phyloP scores from a whole-genome alignment of 2,888 invertebrate genomes.

The Eupithecia insigniata region DNA sequence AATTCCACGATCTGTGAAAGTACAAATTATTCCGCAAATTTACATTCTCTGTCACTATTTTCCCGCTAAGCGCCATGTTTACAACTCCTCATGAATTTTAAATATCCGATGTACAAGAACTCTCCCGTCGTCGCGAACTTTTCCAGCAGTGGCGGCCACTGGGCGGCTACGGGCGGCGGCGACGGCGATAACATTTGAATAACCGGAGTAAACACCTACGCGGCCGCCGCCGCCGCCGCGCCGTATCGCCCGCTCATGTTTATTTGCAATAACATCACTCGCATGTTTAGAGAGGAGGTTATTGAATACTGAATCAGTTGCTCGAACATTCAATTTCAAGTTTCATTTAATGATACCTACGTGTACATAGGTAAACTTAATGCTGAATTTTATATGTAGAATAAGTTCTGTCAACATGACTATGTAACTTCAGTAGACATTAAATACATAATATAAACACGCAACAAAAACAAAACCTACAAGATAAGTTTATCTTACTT shows the following conservation, averaged over 20 bases:
- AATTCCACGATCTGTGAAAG: not conserved
- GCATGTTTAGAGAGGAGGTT: not conserved
- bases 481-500: too few species aligned
- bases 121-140: not conserved
- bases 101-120: constrained; percentile 1
- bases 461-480: too few species aligned
- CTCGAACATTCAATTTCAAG: not conserved
- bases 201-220: constrained; percentile 16
- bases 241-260: not conserved
- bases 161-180: constrained; percentile 6
- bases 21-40: not conserved
- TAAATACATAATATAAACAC: too few species aligned
- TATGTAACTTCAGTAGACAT: too few species aligned
- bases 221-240: not conserved
- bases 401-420: too few species aligned
- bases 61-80: constrained; percentile 4
- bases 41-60: not conserved
- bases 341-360: too few species aligned
- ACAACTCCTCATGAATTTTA: constrained; percentile 21
- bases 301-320: constrained; percentile 3
- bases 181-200: constrained; percentile 27
- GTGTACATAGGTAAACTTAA: not conserved
- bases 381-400: not conserved
- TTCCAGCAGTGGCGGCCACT: not conserved
- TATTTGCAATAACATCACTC: constrained; percentile 1